Base-by-base conservation (phyloP, 2,888 invertebrate genomes). In the Biston betularia region DNA sequence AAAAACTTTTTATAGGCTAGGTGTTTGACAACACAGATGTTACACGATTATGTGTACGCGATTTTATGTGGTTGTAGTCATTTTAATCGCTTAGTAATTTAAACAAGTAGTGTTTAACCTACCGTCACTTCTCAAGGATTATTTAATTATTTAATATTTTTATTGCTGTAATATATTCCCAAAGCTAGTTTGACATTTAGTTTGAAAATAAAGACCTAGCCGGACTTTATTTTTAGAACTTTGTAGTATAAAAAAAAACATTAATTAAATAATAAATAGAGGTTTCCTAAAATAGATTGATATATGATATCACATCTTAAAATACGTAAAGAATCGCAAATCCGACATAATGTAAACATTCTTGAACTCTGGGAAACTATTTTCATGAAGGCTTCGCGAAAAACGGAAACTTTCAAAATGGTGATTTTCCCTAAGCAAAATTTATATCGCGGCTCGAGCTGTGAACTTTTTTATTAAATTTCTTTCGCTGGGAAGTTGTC, bases 391-490 rank as follows among this genome's bases (percentile, higher is more conserved):
- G 68, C 63, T 67, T 63, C 44, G 50, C 49, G 57, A 55, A 59
- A 68, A 65, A 59, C 59, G 54, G 45, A 49, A 63, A 67, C 63
- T 71, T 64, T 69, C 50, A 52, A 69, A 73, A 75, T 75, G 75
- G 73, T 76, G 75, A 78, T 78, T 77, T 76, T 73, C 69, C 68
- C 67, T 65, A 73, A 76, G 73, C 73, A 75, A 77, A 80, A 80
- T 79, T 77, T 77, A 79, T 81, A 73, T 74, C 75, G 74, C 55
- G 57, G 68, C 74, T 72, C 68, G 69, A 63, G 68, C 69, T 62
- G 63, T 65, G 71, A 82, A 82, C 78, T 81, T 82, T 81, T 81
- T 79, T 82, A 82, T 81, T 81, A 81, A 82, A 81, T 82, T 82
- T 80, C 79, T 81, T 80, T 71, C 48, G 69, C 59, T 63, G 68